These are phyloP conservation scores for Macrosteles quadrilineatus DNA, from an alignment of 1,140 invertebrate species.

Conservation along the genomic window DNA sequence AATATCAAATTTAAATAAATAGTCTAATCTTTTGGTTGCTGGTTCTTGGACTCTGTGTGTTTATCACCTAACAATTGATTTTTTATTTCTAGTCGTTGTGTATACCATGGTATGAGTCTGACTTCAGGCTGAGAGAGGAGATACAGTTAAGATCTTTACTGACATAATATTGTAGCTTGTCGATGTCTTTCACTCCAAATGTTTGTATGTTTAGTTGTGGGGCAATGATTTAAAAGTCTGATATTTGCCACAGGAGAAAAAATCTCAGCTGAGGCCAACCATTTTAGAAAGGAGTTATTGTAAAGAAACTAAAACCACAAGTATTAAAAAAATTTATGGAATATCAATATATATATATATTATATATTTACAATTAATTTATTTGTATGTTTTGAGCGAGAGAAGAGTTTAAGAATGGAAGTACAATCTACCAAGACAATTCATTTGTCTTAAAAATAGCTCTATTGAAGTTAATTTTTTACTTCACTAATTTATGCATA, in stretches of 20 bases:
- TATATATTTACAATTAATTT: background rate
- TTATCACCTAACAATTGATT: too few relatives aligned
- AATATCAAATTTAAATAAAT: too few relatives aligned
- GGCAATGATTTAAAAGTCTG: conserved; percentile 13
- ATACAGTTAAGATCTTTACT: background rate
- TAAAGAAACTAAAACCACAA: too few relatives aligned
- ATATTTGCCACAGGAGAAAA: background rate
- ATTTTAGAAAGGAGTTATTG: background rate
- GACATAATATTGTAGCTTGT: background rate
- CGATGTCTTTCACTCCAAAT: background rate
- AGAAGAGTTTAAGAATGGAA: background rate
- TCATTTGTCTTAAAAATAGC: too few relatives aligned
- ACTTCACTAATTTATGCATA: too few relatives aligned
- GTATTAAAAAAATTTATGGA: too few relatives aligned
- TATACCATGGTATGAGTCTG: background rate
- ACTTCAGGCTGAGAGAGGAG: background rate
- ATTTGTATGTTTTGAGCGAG: background rate
- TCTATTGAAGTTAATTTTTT: too few relatives aligned
- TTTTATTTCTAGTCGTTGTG: too few relatives aligned
- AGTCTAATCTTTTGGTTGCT: too few relatives aligned
- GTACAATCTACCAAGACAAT: too few relatives aligned
- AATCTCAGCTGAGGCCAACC: background rate
- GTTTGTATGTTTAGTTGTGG: background rate
- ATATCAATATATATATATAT: background rate
- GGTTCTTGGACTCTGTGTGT: too few relatives aligned